Base-by-base conservation (phyloP, 1,140 invertebrate genomes). In the Zaprionus lachaisei region DNA sequence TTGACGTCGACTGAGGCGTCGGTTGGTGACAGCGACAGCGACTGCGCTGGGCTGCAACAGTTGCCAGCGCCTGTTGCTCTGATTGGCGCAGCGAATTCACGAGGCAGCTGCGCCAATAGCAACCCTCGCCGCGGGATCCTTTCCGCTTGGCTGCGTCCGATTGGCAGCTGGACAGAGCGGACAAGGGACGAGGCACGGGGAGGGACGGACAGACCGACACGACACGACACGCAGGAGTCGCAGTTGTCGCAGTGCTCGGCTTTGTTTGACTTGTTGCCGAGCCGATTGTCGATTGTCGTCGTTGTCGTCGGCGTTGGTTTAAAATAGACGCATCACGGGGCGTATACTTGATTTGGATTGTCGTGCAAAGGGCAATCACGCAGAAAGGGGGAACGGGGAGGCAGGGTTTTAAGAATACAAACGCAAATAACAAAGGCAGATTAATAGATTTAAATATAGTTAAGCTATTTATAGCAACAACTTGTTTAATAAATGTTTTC, bases 221-320 rank as follows among this genome's bases (percentile, higher is more conserved):
- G 60, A 51, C 38, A 12, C 68, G 60, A 51, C 38, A 12, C 68
- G 41, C 37, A 38, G 37, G 12, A 14, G 37, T 38, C 37, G 37
- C 37, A 38, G 37, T 38, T 38, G 37, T 38, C 14, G 24, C 47
- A 49, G 37, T 17, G 1, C 20, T 57, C 65, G 37, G 49, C 34
- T 44, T 51, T 37, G 34, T 49, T 62, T 34, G 47, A 89, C 84
- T 84, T 89, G 84, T 89, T 89, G 84, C 80, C 70, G 62, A 68
- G 44, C 69, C 38, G 17, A 14, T 15, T 64, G 26, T 28, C 28
- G 28, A 7, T 28, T 31, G 28, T 31, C 28, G 28, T 20, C 6
- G 17, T 65, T 28, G 24, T 54, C 22, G 71, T 65, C 49, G 24
- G 47, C 34, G 71, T 15, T 47, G 31, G 38, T 60, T 62, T 70